Conservation (phyloP, 2,888 invertebrate species). For the Caenorhabditis sp. region DNA sequence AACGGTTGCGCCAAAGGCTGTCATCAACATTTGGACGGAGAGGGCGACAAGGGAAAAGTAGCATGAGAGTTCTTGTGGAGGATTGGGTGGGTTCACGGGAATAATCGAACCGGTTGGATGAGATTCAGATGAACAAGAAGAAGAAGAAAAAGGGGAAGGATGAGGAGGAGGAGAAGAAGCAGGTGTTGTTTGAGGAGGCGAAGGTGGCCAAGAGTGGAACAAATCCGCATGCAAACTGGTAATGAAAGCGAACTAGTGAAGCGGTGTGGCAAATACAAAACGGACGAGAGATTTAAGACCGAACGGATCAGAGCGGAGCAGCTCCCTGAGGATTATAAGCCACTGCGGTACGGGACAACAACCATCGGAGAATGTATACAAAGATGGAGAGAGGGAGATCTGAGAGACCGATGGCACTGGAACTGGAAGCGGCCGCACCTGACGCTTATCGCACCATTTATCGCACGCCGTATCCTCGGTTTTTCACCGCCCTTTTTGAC, state of each 20-base stretch:
- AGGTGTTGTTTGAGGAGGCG: conserved; percentile 44
- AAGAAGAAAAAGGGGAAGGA: too few relatives aligned
- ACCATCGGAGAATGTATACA: not conserved
- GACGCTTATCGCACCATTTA: conserved; percentile 21
- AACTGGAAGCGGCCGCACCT: conserved; percentile 20
- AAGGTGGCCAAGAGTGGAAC: conserved; percentile 32
- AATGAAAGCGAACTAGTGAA: conserved; percentile 14
- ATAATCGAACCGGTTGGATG: conserved; percentile 32
- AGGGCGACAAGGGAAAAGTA: not conserved
- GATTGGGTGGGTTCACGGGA: conserved; percentile 9
- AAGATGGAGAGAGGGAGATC: not conserved
- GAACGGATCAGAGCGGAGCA: conserved; percentile 15
- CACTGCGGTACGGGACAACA: not conserved
- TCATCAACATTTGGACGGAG: not conserved
- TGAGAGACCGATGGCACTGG: conserved; percentile 22
- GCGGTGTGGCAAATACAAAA: not conserved
- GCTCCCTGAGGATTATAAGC: conserved; percentile 4
- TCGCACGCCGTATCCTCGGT: conserved; percentile 24
- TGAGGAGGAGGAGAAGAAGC: not conserved
- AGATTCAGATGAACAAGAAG: too few relatives aligned
- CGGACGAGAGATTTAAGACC: not conserved
- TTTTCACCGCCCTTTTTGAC: conserved; percentile 14
- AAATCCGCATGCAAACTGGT: conserved; percentile 36
- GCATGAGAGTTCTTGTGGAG: not conserved
- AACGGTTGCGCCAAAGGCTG: conserved; percentile 4